A percentile compares a stretch with the other conserved stretches of the same genome.
phyloP scores from a whole-genome alignment of 2,113 vertebrate species.

The Microtus pennsylvanicus region DNA sequence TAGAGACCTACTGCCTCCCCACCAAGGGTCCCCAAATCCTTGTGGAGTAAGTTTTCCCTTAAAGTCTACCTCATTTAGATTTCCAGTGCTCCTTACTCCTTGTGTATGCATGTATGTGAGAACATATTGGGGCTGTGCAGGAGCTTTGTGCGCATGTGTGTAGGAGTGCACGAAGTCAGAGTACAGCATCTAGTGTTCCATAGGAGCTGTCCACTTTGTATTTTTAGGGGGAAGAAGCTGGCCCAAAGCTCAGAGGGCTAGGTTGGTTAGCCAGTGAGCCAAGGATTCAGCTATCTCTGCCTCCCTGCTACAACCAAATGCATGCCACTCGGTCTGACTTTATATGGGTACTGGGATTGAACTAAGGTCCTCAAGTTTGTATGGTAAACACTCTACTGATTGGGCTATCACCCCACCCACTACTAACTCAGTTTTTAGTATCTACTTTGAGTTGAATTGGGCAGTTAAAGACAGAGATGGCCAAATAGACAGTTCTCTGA shows the following conservation, averaged over 20 bases:
- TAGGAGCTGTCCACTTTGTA: background rate
- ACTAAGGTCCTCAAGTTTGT: background rate
- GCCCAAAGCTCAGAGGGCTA: background rate
- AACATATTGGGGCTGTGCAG: background rate
- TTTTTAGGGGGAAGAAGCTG: background rate
- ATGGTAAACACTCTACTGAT: background rate
- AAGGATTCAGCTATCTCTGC: background rate
- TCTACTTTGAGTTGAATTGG: background rate
- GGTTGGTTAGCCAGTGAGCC: background rate
- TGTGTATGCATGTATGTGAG: background rate
- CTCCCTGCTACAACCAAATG: background rate
- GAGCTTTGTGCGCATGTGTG: background rate
- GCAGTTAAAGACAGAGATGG: background rate
- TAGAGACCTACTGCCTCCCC: background rate
- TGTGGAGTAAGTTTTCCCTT: background rate
- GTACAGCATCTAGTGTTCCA: background rate
- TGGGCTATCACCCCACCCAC: background rate
- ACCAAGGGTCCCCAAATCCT: rapidly evolving
- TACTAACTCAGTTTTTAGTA: background rate
- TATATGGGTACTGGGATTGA: background rate
- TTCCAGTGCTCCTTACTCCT: background rate
- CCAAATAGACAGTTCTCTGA: background rate
- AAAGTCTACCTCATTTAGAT: background rate
- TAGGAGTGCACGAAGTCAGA: background rate
- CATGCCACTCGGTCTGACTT: background rate